Evolutionary conservation across 2,113 vertebrate genomes (phyloP).

Genomic region (Sturnus vulgaris): DNA sequence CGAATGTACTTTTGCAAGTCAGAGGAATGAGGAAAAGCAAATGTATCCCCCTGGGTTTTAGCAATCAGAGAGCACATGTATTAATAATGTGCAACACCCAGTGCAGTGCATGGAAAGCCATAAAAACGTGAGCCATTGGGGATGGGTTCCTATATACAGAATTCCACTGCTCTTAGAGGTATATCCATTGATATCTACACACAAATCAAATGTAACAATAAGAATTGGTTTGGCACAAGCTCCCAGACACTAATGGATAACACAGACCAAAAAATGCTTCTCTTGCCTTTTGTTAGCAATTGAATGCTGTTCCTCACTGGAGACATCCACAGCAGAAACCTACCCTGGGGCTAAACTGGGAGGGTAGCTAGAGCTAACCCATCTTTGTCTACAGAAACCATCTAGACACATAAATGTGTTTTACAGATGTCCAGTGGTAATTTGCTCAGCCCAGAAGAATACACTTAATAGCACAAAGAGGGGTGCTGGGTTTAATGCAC

Average conservation of each 20-base stretch:
- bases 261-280: constrained; percentile 34
- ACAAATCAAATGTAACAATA: constrained; percentile 45
- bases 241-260: constrained; percentile 60
- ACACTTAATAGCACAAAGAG: background rate
- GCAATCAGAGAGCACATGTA: background rate
- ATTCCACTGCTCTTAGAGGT: constrained; percentile 23
- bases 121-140: background rate
- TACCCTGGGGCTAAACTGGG: constrained; percentile 22
- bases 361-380: constrained; percentile 38
- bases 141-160: background rate
- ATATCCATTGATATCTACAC: constrained; percentile 22
- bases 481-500: constrained; percentile 6
- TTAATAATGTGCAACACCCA: constrained; percentile 27
- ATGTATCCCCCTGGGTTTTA: background rate
- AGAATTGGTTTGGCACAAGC: constrained; percentile 56
- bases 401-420: constrained; percentile 59
- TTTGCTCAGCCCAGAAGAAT: constrained; percentile 22
- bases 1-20: background rate
- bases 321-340: constrained; percentile 42
- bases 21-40: constrained; percentile 27
- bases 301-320: constrained; percentile 44
- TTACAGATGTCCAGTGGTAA: constrained; percentile 61
- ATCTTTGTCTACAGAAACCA: constrained; percentile 55
- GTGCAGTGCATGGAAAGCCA: background rate
- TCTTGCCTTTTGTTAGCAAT: constrained; percentile 52